phyloP scores from a whole-genome alignment of 2,113 vertebrate genomes.

The Phyllopteryx taeniolatus region DNA sequence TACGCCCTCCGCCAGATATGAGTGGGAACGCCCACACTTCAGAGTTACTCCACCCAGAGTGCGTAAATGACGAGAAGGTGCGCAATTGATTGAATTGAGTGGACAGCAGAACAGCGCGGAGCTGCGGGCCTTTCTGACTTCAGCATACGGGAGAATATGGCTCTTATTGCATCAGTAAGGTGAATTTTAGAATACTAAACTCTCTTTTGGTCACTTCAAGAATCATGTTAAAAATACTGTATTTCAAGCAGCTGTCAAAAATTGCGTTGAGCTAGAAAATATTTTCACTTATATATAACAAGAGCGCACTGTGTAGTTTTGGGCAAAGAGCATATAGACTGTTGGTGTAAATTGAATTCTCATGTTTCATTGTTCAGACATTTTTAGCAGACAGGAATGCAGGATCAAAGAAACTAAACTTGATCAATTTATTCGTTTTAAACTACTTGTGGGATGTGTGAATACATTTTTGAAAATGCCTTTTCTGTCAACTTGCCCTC shows the following conservation, averaged over 20 bases:
- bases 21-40: no score
- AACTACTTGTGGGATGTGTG: not conserved
- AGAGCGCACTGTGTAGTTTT: not conserved
- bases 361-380: not conserved
- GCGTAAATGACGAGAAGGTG: no score
- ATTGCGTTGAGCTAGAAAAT: not conserved
- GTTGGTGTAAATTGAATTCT: not conserved
- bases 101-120: no score
- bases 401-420: not conserved
- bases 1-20: no score
- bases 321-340: not conserved
- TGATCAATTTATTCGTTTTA: not conserved
- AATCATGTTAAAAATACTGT: not conserved
- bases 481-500: not conserved
- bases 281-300: not conserved
- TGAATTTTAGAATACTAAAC: no score
- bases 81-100: no score
- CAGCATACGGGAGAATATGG: no score
- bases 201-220: no score
- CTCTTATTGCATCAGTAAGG: no score
- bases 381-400: not conserved
- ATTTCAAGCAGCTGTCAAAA: not conserved
- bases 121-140: no score
- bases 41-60: no score
- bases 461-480: not conserved